Evolutionary conservation across 2,797 vertebrate species (phyloP).

Genomic region (Thripadectes ignobilis): DNA sequence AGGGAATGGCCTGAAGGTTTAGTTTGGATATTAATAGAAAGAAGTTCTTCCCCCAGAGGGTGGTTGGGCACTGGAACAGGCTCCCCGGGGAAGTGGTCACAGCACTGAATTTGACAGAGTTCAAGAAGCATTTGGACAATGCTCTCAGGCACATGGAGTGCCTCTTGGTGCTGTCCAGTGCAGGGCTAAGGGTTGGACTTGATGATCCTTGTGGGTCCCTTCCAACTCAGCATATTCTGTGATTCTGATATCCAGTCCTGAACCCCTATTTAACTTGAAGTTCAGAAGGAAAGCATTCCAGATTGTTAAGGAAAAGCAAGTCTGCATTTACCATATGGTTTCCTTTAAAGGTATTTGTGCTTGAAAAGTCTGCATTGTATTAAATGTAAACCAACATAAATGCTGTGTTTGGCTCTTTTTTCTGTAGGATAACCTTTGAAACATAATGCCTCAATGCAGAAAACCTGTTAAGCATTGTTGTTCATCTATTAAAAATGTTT

Average conservation of each 20-base stretch:
- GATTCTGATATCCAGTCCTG: neutral
- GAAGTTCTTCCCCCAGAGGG: too few relatives aligned
- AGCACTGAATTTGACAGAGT: neutral
- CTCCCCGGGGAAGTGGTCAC: neutral
- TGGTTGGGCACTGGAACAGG: too few relatives aligned
- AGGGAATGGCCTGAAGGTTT: too few relatives aligned
- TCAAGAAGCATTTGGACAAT: neutral
- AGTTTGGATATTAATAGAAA: too few relatives aligned
- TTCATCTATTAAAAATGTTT: constrained; percentile 25
- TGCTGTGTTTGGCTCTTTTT: constrained; percentile 29
- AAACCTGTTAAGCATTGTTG: constrained; percentile 24
- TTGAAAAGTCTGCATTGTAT: constrained; percentile 33
- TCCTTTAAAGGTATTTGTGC: constrained; percentile 45
- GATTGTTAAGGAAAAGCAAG: neutral
- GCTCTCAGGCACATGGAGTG: neutral
- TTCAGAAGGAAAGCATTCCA: constrained; percentile 19
- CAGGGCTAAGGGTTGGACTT: neutral
- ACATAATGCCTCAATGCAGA: neutral
- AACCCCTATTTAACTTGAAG: neutral
- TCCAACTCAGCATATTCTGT: neutral
- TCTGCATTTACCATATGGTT: constrained; percentile 22
- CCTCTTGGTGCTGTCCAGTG: too few relatives aligned
- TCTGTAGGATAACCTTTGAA: constrained; percentile 51
- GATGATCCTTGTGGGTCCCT: neutral
- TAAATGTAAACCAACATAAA: constrained; percentile 26